phyloP scores from a whole-genome alignment of 2,888 invertebrate genomes.

The Agapetus fuscipes region DNA sequence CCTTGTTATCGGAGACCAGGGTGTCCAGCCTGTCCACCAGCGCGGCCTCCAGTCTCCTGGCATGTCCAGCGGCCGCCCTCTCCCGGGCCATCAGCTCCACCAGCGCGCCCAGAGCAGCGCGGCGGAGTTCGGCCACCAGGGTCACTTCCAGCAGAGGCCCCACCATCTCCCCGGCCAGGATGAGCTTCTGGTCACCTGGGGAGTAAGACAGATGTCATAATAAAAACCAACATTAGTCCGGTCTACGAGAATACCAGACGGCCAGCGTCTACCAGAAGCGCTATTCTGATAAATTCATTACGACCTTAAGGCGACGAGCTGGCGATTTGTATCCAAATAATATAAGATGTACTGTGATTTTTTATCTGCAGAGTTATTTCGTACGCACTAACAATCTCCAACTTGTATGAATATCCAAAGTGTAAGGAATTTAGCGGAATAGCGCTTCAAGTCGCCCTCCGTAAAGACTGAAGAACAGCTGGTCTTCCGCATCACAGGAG shows the following conservation, averaged over 20 bases:
- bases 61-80: slow-evolving; percentile 70
- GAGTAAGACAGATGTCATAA: slow-evolving; percentile 12
- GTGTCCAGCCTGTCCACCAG: slow-evolving; percentile 90
- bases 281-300: too few species aligned
- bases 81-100: slow-evolving; percentile 96
- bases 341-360: too few species aligned
- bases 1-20: slow-evolving; percentile 85
- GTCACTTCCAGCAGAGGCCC: slow-evolving; percentile 91
- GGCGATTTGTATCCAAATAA: too few species aligned
- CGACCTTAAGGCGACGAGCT: too few species aligned
- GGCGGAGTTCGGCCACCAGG: slow-evolving; percentile 79
- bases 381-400: too few species aligned
- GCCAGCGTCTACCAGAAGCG: too few species aligned
- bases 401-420: too few species aligned
- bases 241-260: slow-evolving; percentile 1
- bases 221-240: slow-evolving; percentile 9
- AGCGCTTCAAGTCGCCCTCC: too few species aligned
- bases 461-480: too few species aligned
- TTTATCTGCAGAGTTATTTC: too few species aligned
- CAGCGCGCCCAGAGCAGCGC: slow-evolving; percentile 84
- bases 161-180: slow-evolving; percentile 87
- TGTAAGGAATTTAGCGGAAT: too few species aligned
- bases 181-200: slow-evolving; percentile 70
- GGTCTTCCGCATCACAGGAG: too few species aligned
- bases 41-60: slow-evolving; percentile 85